Conservation (phyloP, 2,113 vertebrate genomes). For the Acrocephalus kingi region DNA sequence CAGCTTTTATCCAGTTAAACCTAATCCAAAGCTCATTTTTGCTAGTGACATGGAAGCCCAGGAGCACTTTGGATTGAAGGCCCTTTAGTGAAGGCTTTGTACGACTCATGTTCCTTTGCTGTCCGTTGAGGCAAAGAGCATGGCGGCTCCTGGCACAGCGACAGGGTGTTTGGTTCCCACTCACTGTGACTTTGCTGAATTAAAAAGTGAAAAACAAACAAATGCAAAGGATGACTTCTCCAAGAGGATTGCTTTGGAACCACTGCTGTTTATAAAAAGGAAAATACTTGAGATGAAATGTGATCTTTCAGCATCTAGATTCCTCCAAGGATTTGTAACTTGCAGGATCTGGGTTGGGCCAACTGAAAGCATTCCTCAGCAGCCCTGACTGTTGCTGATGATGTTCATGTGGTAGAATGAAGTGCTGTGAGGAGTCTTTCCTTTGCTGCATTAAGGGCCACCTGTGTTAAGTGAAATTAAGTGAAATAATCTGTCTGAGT, state of each 20-base stretch:
- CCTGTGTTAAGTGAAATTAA: slow-evolving; percentile 7
- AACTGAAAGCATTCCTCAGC: slow-evolving; percentile 14
- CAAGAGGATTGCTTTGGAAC: slow-evolving; percentile 43
- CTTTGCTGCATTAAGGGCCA: not conserved
- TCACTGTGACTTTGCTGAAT: slow-evolving; percentile 32
- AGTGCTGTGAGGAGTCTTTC: not conserved
- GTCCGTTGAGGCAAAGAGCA: not conserved
- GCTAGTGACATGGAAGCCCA: slow-evolving; percentile 18
- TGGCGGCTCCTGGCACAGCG: not conserved
- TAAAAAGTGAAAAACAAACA: slow-evolving; percentile 44
- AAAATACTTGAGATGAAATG: slow-evolving; percentile 55
- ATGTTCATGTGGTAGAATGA: not conserved
- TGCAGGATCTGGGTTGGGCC: not conserved
- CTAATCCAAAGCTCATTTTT: slow-evolving; percentile 53
- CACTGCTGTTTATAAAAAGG: slow-evolving; percentile 36
- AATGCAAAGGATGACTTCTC: slow-evolving; percentile 40
- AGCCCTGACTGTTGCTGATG: not conserved
- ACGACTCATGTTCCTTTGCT: not conserved
- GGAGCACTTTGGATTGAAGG: slow-evolving; percentile 11
- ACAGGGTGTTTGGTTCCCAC: not conserved
- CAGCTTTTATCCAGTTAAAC: slow-evolving; percentile 50
- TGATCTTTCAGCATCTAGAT: slow-evolving; percentile 51
- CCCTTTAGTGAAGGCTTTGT: not conserved
- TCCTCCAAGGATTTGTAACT: slow-evolving; percentile 49
- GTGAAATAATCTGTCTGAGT: not conserved